Percentiles rank a stretch among this genome's conserved stretches.
These are phyloP conservation scores for Puffinus mauretanicus DNA, from an alignment of 2,113 vertebrate genomes.

Conservation along the genomic window DNA sequence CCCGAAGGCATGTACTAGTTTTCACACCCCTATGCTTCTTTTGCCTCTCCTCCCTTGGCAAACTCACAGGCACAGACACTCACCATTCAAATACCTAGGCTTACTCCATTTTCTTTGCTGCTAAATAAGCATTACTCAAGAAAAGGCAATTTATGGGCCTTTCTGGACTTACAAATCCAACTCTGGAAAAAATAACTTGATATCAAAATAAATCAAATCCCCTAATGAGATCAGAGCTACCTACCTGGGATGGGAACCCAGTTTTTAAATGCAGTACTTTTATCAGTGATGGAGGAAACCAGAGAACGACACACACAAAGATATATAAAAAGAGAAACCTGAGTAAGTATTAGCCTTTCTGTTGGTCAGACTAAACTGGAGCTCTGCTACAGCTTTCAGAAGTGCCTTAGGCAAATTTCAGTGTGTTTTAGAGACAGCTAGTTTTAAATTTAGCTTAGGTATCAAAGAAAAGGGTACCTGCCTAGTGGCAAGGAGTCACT, in stretches of 20 bases:
- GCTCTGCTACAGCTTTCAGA: not conserved
- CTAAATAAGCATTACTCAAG: not conserved
- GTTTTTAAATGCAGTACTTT: not conserved
- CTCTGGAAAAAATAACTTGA: not conserved
- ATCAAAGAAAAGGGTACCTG: not conserved
- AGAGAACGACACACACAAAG: not conserved
- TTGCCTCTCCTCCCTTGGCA: not conserved
- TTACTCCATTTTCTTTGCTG: not conserved
- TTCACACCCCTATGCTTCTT: not conserved
- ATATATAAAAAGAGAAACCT: not conserved
- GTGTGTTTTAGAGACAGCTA: not conserved
- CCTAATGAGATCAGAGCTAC: not conserved
- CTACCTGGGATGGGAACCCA: not conserved
- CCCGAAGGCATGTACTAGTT: not conserved
- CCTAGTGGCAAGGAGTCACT: not conserved
- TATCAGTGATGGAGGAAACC: not conserved
- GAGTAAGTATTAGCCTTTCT: not conserved
- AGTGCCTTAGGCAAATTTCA: not conserved
- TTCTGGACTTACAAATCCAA: not conserved
- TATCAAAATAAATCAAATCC: not conserved
- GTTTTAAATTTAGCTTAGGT: not conserved
- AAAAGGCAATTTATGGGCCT: not conserved
- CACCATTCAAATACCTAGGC: not conserved
- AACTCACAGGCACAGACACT: not conserved
- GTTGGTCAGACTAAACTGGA: not conserved